Evolutionary conservation across 2,113 vertebrate genomes (phyloP).

Genomic region (Nanger granti): DNA sequence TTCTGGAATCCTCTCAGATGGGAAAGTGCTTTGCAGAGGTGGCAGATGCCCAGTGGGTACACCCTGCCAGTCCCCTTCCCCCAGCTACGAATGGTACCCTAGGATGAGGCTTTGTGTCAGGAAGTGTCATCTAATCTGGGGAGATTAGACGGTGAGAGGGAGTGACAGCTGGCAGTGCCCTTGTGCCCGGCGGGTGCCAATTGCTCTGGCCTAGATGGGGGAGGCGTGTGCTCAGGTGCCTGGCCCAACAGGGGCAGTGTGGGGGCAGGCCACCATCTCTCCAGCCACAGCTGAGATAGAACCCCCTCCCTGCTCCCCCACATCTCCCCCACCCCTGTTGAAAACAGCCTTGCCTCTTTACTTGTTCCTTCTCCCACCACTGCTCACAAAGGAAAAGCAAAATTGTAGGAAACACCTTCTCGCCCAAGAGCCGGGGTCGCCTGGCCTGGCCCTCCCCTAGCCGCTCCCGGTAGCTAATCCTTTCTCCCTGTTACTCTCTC

Average conservation of each 20-base stretch:
- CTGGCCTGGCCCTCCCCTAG: background rate
- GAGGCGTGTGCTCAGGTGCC: constrained; percentile 21
- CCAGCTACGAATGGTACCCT: constrained; percentile 24
- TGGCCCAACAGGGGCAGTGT: background rate
- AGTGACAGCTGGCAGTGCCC: constrained; percentile 51
- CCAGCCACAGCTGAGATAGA: constrained; percentile 65
- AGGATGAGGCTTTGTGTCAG: background rate
- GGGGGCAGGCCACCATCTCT: constrained; percentile 48
- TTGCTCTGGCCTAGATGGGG: background rate
- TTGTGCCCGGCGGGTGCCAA: constrained; percentile 22
- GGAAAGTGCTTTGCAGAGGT: background rate
- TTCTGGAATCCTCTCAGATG: background rate
- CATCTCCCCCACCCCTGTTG: background rate
- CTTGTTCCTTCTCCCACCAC: background rate
- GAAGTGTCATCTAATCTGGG: constrained; percentile 61
- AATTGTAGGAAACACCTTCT: background rate
- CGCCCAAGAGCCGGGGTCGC: background rate
- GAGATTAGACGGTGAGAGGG: constrained; percentile 48
- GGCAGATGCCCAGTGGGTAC: background rate
- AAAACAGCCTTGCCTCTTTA: background rate
- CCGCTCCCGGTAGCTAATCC: constrained; percentile 63
- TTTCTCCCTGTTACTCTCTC: constrained; percentile 79
- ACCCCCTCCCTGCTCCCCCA: background rate
- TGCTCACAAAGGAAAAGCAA: background rate
- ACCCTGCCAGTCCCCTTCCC: background rate